Percentiles rank a stretch among this genome's conserved stretches.
These are phyloP conservation scores for Pachliopta kotzebuea DNA, from an alignment of 2,888 invertebrate genomes.

Conservation along the genomic window DNA sequence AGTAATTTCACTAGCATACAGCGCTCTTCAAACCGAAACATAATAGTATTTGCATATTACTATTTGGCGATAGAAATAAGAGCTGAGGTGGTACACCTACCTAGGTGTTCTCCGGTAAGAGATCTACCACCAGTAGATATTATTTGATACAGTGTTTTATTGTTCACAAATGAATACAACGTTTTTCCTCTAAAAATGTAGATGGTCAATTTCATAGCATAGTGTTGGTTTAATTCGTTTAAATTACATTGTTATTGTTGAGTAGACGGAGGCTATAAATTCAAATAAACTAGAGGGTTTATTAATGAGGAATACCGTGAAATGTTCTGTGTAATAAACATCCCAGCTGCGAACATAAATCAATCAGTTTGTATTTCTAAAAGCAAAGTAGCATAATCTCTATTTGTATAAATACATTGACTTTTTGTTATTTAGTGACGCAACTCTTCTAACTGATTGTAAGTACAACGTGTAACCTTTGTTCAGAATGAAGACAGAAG, in stretches of 20 bases:
- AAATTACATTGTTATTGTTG: background rate
- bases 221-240: background rate
- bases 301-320: background rate
- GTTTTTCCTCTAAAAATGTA: too few species aligned
- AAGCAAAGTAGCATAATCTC: background rate
- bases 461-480: too few species aligned
- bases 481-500: too few species aligned
- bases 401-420: background rate
- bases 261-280: background rate
- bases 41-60: too few species aligned
- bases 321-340: background rate
- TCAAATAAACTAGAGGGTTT: background rate
- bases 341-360: background rate
- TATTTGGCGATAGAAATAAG: too few species aligned
- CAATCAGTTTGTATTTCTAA: slow-evolving; percentile 1
- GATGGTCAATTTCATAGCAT: background rate
- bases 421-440: background rate
- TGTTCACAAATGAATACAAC: too few species aligned
- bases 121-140: too few species aligned
- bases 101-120: too few species aligned
- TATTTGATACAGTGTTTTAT: too few species aligned
- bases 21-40: too few species aligned
- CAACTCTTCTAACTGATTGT: background rate
- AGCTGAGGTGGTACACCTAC: too few species aligned
- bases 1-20: too few species aligned